These are phyloP conservation scores for Nylanderia fulva DNA, from an alignment of 1,140 invertebrate species.

Conservation along the genomic window DNA sequence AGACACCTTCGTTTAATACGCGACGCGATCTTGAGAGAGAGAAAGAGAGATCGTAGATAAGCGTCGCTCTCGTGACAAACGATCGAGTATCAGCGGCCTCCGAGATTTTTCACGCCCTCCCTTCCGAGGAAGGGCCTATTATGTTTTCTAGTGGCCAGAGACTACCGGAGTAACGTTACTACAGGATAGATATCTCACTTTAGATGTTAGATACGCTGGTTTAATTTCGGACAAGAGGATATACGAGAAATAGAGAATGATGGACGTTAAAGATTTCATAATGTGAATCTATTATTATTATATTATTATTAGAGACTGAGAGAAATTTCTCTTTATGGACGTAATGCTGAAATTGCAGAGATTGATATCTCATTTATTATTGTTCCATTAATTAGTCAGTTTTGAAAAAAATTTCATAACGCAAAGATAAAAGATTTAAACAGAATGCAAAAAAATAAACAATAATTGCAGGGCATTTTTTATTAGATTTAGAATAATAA, in stretches of 20 bases:
- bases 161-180: conserved; percentile 15
- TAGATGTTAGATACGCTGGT: conserved; percentile 27
- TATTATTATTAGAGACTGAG: too few relatives aligned
- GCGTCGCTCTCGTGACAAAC: conserved; percentile 57
- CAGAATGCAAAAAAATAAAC: neutral
- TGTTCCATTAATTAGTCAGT: neutral
- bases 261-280: neutral
- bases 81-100: conserved; percentile 33
- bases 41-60: conserved; percentile 60
- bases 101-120: conserved; percentile 46
- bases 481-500: neutral
- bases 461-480: neutral
- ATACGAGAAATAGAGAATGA: neutral
- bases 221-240: conserved; percentile 27
- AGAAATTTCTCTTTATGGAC: neutral
- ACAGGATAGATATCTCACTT: conserved; percentile 6
- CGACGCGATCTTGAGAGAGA: conserved; percentile 11
- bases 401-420: neutral
- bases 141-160: conserved; percentile 27
- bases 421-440: neutral
- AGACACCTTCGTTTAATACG: conserved; percentile 16
- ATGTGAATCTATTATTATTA: conserved; percentile 10
- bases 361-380: neutral
- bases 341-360: neutral
- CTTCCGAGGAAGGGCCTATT: conserved; percentile 10